phyloP scores from a whole-genome alignment of 2,888 invertebrate genomes.

The Melipona beecheii region DNA sequence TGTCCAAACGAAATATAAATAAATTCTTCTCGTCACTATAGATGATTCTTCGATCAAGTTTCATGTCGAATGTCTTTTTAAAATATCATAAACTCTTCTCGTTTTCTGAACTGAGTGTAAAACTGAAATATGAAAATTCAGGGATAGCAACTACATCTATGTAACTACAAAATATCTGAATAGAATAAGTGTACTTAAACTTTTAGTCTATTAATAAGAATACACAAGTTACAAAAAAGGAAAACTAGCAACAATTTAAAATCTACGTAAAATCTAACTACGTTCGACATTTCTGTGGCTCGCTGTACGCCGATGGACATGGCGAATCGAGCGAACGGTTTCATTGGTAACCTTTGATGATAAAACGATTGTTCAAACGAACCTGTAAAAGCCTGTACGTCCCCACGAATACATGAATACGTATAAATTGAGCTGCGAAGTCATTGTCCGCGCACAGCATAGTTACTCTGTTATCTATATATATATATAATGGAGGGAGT shows the following conservation, averaged over 20 bases:
- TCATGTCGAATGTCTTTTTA: too few species aligned
- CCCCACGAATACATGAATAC: neutral
- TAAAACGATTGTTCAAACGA: constrained; percentile 25
- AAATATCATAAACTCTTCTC: too few species aligned
- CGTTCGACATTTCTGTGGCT: neutral
- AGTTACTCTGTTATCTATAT: neutral
- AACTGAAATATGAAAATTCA: too few species aligned
- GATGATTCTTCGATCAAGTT: too few species aligned
- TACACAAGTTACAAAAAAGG: neutral
- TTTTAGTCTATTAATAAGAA: neutral
- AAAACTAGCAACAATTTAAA: neutral
- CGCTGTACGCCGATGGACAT: neutral
- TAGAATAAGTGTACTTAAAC: too few species aligned
- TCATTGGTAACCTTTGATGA: neutral
- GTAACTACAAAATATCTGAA: too few species aligned
- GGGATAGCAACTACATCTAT: too few species aligned
- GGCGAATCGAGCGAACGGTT: neutral
- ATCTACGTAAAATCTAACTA: neutral
- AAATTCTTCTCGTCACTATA: too few species aligned
- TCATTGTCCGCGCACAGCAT: neutral
- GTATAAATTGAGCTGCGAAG: constrained; percentile 14
- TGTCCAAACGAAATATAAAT: too few species aligned
- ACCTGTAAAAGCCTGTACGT: neutral
- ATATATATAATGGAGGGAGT: constrained; percentile 46
- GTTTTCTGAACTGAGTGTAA: too few species aligned